phyloP scores from a whole-genome alignment of 1,140 invertebrate genomes.

The Megalonaias nervosa region DNA sequence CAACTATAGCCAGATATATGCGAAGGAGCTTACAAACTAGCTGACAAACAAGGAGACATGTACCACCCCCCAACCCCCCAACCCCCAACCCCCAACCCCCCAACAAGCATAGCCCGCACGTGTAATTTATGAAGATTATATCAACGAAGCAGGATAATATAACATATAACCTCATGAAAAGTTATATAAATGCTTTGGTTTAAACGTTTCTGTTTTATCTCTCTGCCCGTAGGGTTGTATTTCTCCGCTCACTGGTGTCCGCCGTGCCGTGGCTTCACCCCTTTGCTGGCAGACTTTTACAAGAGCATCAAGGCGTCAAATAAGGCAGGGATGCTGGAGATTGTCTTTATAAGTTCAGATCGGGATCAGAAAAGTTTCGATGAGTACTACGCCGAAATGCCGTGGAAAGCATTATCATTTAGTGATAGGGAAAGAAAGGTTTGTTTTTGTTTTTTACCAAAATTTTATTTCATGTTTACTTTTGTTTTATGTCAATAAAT shows the following conservation, averaged over 20 bases:
- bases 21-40: too few species aligned
- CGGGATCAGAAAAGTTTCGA: slow-evolving; percentile 79
- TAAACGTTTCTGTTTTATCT: background rate
- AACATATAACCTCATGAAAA: too few species aligned
- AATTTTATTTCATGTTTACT: slow-evolving; percentile 1
- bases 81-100: too few species aligned
- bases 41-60: too few species aligned
- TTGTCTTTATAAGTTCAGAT: slow-evolving; percentile 87
- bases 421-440: slow-evolving; percentile 67
- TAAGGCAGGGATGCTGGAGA: slow-evolving; percentile 80
- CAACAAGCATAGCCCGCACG: too few species aligned
- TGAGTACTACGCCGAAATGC: slow-evolving; percentile 79
- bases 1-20: too few species aligned
- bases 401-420: slow-evolving; percentile 81
- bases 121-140: too few species aligned
- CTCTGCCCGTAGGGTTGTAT: slow-evolving; percentile 66
- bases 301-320: slow-evolving; percentile 76
- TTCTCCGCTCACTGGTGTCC: slow-evolving; percentile 76
- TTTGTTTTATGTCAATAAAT: background rate
- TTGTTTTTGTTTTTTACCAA: background rate
- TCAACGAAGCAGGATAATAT: too few species aligned
- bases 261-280: slow-evolving; percentile 73
- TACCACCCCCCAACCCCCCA: too few species aligned
- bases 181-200: background rate
- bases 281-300: slow-evolving; percentile 67